Evolutionary conservation across 2,797 vertebrate genomes (phyloP), one percentile per base, ranked within the genome.

Genomic region (Chaetodon trifasciatus): DNA sequence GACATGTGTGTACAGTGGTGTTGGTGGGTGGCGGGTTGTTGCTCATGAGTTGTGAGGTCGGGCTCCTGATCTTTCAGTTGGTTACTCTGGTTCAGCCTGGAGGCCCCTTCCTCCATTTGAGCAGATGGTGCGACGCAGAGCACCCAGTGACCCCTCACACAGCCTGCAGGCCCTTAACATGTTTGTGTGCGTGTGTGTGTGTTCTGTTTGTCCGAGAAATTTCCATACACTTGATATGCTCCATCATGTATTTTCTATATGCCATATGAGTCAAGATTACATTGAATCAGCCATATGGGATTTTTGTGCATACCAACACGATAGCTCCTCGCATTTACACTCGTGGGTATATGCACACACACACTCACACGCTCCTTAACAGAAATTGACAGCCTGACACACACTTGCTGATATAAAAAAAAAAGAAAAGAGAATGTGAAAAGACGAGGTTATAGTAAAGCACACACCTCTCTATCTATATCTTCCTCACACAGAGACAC

Each of bases 61-160:
- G 66, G 52, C 76, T 86, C 76, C 56, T 56, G 52, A 37, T 91
- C 87, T 91, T 93, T 90, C 86, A 83, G 86, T 58, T 86, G 83
- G 83, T 82, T 91, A 91, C 87, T 78, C 91, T 61, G 78, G 80
- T 78, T 70, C 71, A 70, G 90, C 88, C 90, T 44, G 66, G 76
- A 87, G 92, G 89, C 88, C 55, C 56, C 80, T 82, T 87, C 88
- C 86, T 78, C 77, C 72, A 66, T 88, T 82, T 84, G 93, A 96
- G 93, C 96, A 97, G 96, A 97, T 97, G 91, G 94, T 95, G 92
- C 84, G 84, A 85, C 8, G 39, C 65, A 67, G 50, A 81, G 64
- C 66, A 67, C 58, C 68, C 57, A 77, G 78, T 91, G 88, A 88
- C 85, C 82, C 68, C 84, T 72, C 77, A 85, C 76, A 83, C 61